Base-by-base conservation (phyloP, 2,113 vertebrate species). In the Saccopteryx bilineata region DNA sequence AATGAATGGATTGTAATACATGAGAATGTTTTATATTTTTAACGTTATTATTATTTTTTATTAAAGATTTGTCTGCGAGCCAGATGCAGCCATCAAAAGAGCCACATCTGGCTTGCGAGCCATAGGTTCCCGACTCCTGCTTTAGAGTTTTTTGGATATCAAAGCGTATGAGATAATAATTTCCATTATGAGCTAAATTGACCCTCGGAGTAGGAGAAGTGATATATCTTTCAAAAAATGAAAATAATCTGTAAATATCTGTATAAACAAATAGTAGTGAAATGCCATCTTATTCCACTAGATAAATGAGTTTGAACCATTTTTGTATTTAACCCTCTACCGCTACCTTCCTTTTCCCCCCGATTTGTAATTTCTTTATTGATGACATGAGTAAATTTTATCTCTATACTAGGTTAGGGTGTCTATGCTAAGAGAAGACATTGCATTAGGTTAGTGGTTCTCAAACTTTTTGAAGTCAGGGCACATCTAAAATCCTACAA, bases 271-370 rank as follows among this genome's bases (percentile, higher is more conserved):
- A 56, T 0, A 14, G 18, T 6, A 5, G 18, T 13, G 4, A 33
- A 3, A 23, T 17, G 10, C 1, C 19, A 0, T 15, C 9, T 46
- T 39, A 15, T 9, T 46, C 48, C 19, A 14, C 2, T 12, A 48
- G 61, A 5, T 33, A 13, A 46, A 9, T n/a, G 79, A 63, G 46
- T 17, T 5, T 18, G 76, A 17, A 39, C 23, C 23, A 7, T 15
- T 19, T 69, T 75, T 7, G 1, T 5, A 1, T 1, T 69, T 21
- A 24, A 21, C 21, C 52, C 12, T 24, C 17, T 50, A 2, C 11
- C 8, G 12, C 60, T 3, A 8, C 24, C 7, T 11, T 74, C 10
- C 1, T 12, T 39, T 39, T 39, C 39, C 4, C 28, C 2, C 60
- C 9, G 19, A n/a, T 13, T 17, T 78, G 6, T n/a, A 17, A 23